Evolutionary conservation across 1,140 invertebrate species (phyloP).

Genomic region (Trichoplusia ni): DNA sequence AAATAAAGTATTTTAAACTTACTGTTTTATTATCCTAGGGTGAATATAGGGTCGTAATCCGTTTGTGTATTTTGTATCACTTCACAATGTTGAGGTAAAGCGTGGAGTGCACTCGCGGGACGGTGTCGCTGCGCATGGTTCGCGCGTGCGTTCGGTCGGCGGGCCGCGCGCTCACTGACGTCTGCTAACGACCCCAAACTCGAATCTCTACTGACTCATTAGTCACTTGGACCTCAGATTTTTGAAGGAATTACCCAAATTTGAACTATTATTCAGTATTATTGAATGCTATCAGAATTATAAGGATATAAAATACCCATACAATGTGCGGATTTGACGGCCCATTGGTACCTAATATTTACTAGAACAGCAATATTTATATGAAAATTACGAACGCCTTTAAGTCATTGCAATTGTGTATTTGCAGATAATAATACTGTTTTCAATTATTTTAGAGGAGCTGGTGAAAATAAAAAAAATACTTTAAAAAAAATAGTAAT

Average conservation of each 20-base stretch:
- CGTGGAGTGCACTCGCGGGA: slow-evolving; percentile 56
- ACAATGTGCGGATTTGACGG: no score
- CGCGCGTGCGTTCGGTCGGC: slow-evolving; percentile 54
- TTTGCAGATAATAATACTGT: no score
- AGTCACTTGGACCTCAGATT: not conserved
- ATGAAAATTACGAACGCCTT: no score
- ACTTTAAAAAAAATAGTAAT: no score
- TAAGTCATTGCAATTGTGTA: no score
- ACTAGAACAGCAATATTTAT: no score
- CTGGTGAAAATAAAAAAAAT: no score
- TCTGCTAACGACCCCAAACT: slow-evolving; percentile 30
- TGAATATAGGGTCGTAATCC: slow-evolving; percentile 48
- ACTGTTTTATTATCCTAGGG: slow-evolving; percentile 5
- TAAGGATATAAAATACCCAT: no score
- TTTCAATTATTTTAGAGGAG: no score
- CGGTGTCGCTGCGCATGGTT: slow-evolving; percentile 56
- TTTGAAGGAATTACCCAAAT: slow-evolving; percentile 19
- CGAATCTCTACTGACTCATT: slow-evolving; percentile 49
- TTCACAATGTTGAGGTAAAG: slow-evolving; percentile 61
- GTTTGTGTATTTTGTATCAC: slow-evolving; percentile 53
- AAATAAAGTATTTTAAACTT: slow-evolving; percentile 4
- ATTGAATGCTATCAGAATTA: no score
- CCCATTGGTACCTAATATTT: no score
- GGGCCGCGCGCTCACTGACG: slow-evolving; percentile 67
- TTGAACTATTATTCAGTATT: no score